Evolutionary conservation across 2,888 invertebrate species (phyloP).

Genomic region (Archips crataeganus): DNA sequence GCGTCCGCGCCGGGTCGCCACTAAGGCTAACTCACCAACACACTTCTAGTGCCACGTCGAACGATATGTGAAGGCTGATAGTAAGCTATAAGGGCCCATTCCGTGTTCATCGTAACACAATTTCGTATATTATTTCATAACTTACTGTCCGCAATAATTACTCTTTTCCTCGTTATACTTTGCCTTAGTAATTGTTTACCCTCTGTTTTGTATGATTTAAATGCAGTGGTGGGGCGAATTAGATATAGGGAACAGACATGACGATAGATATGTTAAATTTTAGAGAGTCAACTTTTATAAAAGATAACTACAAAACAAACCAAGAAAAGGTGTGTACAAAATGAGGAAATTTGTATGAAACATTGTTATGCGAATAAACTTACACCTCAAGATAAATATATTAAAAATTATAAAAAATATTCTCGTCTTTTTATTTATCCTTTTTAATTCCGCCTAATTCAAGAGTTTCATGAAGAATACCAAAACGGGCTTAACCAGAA

Average conservation of each 20-base stretch:
- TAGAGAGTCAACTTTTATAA: conserved; percentile 86
- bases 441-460: conserved; percentile 9
- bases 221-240: conserved; percentile 81
- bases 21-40: conserved; percentile 53
- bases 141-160: conserved; percentile 73
- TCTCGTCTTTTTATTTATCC: conserved; percentile 72
- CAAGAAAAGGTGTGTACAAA: conserved; percentile 85
- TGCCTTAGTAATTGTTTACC: conserved; percentile 72
- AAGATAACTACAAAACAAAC: conserved; percentile 81
- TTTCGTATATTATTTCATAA: conserved; percentile 76
- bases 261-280: conserved; percentile 85
- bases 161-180: conserved; percentile 76
- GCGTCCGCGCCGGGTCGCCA: conserved; percentile 21
- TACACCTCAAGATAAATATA: conserved; percentile 85
- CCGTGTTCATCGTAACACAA: conserved; percentile 75
- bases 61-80: conserved; percentile 71
- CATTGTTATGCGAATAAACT: conserved; percentile 86
- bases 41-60: conserved; percentile 65
- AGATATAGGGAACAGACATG: conserved; percentile 85
- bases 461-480: background rate
- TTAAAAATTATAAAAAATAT: conserved; percentile 62
- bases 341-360: conserved; percentile 86
- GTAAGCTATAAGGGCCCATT: conserved; percentile 75
- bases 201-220: conserved; percentile 78
- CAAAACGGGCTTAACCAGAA: background rate